Base-by-base conservation (phyloP, 2,797 vertebrate species). In the Macropodus opercularis region DNA sequence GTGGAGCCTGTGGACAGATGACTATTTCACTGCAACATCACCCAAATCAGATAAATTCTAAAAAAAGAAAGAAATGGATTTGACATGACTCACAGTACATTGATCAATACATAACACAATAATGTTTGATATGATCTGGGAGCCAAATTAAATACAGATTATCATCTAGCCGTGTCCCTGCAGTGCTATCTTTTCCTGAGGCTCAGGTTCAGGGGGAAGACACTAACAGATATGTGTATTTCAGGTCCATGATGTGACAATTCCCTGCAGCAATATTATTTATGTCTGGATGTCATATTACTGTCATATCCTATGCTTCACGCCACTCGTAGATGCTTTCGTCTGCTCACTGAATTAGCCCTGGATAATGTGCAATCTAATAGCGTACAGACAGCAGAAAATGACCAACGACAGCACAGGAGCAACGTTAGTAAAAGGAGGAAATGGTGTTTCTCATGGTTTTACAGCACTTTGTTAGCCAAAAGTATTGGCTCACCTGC, bases 381-480 rank as follows among this genome's bases (percentile, higher is more conserved):
- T 72, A 46, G 60, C 65, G 51, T 88, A 85, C 89, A 86, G 83
- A 75, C 59, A 55, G 56, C 81, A 80, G 75, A 87, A 85, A 82
- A 81, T 73, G 73, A 66, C 44, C 54, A 62, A 56, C 80, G 77
- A 72, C 9, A 44, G 31, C 56, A 67, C 77, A 65, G 34, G 73
- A 68, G 77, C 85, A 83, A 90, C 60, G 62, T 74, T 62, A 63
- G 86, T 68, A 77, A 60, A 69, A 40, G 38, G 63, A 56, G 23
- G 75, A 64, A 50, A 24, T n/a, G n/a, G n/a, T n/a, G n/a, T n/a
- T n/a, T 4, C 8, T 32, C 31, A 32, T 13, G 13, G n/a, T n/a
- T n/a, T n/a, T n/a, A n/a, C n/a, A n/a, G n/a, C n/a, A n/a, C n/a
- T n/a, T n/a, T n/a, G n/a, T n/a, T n/a, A n/a, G n/a, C n/a, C n/a